Evolutionary conservation across 1,140 invertebrate species (phyloP).

Genomic region (Pachypsylla venusta): DNA sequence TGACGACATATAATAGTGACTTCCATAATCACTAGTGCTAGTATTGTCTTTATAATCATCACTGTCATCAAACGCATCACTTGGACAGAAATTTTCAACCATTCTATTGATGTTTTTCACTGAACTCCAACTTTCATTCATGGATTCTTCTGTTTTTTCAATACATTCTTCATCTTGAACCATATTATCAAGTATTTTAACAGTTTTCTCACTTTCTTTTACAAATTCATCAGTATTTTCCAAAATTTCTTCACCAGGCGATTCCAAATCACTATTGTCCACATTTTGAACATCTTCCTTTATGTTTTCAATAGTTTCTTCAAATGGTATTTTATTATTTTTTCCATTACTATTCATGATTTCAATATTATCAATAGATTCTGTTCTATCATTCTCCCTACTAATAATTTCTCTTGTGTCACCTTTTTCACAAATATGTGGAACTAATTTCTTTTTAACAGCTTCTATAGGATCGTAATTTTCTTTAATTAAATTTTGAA

Average conservation of each 20-base stretch:
- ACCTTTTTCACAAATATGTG: slow-evolving; percentile 51
- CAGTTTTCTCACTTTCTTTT: neutral
- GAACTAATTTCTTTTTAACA: slow-evolving; percentile 47
- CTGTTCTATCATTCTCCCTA: neutral
- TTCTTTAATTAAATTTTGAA: slow-evolving; percentile 10
- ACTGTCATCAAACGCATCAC: too few species aligned
- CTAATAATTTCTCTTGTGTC: too few species aligned
- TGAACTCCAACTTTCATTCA: neutral
- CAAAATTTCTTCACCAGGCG: neutral
- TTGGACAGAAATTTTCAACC: too few species aligned
- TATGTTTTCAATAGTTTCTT: neutral
- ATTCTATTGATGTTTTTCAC: too few species aligned
- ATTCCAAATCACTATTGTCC: neutral
- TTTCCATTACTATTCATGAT: neutral
- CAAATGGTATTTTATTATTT: too few species aligned
- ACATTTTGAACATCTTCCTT: neutral
- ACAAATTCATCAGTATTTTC: neutral
- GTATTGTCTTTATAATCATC: neutral
- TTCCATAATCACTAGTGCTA: slow-evolving; percentile 7
- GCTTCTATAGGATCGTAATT: slow-evolving; percentile 47
- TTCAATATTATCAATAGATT: neutral
- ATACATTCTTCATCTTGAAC: too few species aligned
- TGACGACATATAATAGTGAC: neutral
- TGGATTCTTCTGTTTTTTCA: neutral
- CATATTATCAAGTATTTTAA: too few species aligned